Evolutionary conservation across 2,797 vertebrate species (phyloP).

Genomic region (Crenuchus spilurus): DNA sequence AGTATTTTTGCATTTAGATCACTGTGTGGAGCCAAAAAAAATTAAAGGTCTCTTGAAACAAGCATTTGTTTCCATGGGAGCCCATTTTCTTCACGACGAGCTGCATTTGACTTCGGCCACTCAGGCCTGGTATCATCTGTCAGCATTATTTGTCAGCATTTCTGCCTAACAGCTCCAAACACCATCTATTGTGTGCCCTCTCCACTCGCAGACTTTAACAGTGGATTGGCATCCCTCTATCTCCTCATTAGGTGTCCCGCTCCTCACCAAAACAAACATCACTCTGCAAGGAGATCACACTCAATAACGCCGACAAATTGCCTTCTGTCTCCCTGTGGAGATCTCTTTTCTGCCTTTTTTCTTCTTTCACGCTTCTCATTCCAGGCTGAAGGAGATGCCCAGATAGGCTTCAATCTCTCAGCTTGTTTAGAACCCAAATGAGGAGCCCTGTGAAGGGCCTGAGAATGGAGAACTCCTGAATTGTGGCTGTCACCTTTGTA

Average conservation of each 20-base stretch:
- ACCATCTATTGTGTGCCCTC: slow-evolving; percentile 30
- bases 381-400: slow-evolving; percentile 8
- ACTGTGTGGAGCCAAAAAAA: neutral
- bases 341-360: slow-evolving; percentile 18
- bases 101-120: neutral
- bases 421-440: slow-evolving; percentile 21
- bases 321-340: slow-evolving; percentile 43
- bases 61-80: slow-evolving; percentile 9
- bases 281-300: slow-evolving; percentile 59
- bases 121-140: slow-evolving; percentile 41
- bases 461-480: neutral
- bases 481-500: slow-evolving; percentile 1
- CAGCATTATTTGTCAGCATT: slow-evolving; percentile 42
- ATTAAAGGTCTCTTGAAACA: neutral
- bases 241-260: slow-evolving; percentile 58
- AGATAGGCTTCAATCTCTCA: slow-evolving; percentile 5
- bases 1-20: neutral
- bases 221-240: slow-evolving; percentile 49
- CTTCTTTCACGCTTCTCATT: neutral
- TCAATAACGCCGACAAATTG: slow-evolving; percentile 64
- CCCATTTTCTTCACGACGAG: neutral
- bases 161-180: slow-evolving; percentile 35
- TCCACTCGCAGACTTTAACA: slow-evolving; percentile 19
- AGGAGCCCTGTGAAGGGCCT: neutral
- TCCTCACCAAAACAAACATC: slow-evolving; percentile 56